Evolutionary conservation across 2,797 vertebrate species (phyloP).

Genomic region (Anguilla pacifica): DNA sequence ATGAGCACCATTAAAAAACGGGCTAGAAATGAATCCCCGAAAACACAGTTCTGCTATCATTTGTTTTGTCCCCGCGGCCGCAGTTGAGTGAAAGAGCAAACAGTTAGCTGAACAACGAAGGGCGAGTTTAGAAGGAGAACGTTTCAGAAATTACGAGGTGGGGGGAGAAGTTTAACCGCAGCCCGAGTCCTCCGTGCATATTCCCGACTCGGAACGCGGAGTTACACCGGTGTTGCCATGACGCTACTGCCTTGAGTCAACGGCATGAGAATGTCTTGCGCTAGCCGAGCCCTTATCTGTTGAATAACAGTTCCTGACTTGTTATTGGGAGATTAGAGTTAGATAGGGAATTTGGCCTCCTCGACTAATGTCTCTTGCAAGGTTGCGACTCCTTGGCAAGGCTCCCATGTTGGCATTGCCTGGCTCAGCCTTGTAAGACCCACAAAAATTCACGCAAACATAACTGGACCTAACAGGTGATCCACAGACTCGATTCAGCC

Average conservation of each 20-base stretch:
- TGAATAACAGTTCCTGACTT: slow-evolving; percentile 8
- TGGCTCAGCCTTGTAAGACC: neutral
- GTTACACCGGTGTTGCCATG: neutral
- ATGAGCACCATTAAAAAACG: slow-evolving; percentile 6
- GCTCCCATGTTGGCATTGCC: neutral
- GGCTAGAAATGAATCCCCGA: neutral
- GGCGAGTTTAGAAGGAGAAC: neutral
- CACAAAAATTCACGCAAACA: neutral
- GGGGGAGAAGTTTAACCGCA: neutral
- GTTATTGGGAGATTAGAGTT: slow-evolving; percentile 22
- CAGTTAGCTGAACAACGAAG: neutral
- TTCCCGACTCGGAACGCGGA: neutral
- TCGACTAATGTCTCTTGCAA: slow-evolving; percentile 17
- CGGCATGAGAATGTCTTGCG: neutral
- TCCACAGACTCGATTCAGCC: neutral
- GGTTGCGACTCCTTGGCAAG: neutral
- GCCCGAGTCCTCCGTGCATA: neutral
- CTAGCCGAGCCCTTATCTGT: slow-evolving; percentile 11
- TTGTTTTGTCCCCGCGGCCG: neutral
- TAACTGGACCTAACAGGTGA: neutral
- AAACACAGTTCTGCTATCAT: neutral
- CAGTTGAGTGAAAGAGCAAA: neutral
- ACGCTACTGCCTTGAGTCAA: neutral
- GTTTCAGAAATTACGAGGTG: neutral
- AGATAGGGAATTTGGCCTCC: slow-evolving; percentile 10